Base-by-base conservation (phyloP, 2,888 invertebrate genomes). In the Drosophila anceps region DNA sequence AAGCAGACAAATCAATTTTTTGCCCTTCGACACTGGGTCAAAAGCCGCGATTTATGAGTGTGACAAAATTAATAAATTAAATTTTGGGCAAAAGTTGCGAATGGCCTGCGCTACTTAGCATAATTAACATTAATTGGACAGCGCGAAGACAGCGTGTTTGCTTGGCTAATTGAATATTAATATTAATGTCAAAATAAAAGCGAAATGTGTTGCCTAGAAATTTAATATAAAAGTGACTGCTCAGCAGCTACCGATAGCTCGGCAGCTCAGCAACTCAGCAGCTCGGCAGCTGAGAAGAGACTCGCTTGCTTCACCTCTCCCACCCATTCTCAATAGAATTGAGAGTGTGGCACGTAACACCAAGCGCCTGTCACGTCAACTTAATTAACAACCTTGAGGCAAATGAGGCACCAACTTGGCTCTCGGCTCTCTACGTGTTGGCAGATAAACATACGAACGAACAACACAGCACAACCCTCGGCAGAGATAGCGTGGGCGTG, bases 151-250 rank as follows among this genome's bases (percentile, higher is more conserved):
- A n/a, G 54, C 59, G 67, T 67, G 76, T 57, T 58, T 75, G 64
- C 39, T 48, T 35, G 72, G 54, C 84, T 84, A 88, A 88, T 84
- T 86, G 88, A 84, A 86, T 83, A 88, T 84, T 85, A 83, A 84
- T 88, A 81, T 85, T 83, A 81, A 79, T 88, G 86, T 75, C 80
- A 64, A 88, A 86, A 62, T 62, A 55, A 66, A 73, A 66, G 81
- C 64, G 54, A 85, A 85, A 63, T 78, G 63, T 58, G 55, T 58
- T 68, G 69, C 57, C 69, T 46, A 61, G 54, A 80, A 88, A 81
- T 79, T 61, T 73, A 76, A 86, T 85, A 83, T 75, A 72, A 86
- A 83, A 75, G 64, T 75, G 71, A 86, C 74, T 72, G 73, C 72
- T 68, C 48, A 48, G 29, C 78, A 73, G 74, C 76, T 63, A 68